Evolutionary conservation across 2,113 vertebrate genomes (phyloP), one percentile per base, ranked within the genome.

Genomic region (Turnix velox): DNA sequence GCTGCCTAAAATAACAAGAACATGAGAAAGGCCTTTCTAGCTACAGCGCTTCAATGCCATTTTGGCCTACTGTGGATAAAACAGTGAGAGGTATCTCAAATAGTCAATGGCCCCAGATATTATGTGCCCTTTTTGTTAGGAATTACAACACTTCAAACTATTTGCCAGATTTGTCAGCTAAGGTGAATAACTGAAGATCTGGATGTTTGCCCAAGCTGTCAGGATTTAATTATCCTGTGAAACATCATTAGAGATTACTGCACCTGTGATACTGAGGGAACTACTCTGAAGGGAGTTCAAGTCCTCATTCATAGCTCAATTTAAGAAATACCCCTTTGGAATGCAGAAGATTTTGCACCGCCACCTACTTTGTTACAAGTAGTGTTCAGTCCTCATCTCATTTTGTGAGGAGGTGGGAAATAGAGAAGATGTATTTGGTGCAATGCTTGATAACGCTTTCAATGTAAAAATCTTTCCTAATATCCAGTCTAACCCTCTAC

Each of bases 161-260:
- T 93, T 80, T 96, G 84, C 77, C 54, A 28, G 88, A 72, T 40
- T 72, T 92, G 62, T 92, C 85, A 94, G 88, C 71, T 33, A 75
- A 93, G 88, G 89, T 90, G 91, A 88, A 35, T 78, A 90, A 49
- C 43, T 33, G 73, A 68, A 84, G 84, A 82, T 88, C n/a, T 90
- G 87, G 69, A 68, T 94, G 65, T 90, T 95, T 84, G 86, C 86
- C 84, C 77, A 81, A 88, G 62, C 77, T 84, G 74, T 87, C 69
- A 1, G 4, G 39, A 30, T 90, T 92, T 92, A 94, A 92, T 96
- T 95, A 92, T 65, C 52, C 66, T n/a, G 25, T 84, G 88, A 96
- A 94, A 82, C 80, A 80, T 92, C 78, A 51, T 92, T 92, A 88
- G 69, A 84, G 45, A 61, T 81, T 66, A 88, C 77, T 93, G 66